Evolutionary conservation across 2,797 vertebrate genomes (phyloP), one percentile per base, ranked within the genome.

Genomic region (Hippopotamyrus pictus): DNA sequence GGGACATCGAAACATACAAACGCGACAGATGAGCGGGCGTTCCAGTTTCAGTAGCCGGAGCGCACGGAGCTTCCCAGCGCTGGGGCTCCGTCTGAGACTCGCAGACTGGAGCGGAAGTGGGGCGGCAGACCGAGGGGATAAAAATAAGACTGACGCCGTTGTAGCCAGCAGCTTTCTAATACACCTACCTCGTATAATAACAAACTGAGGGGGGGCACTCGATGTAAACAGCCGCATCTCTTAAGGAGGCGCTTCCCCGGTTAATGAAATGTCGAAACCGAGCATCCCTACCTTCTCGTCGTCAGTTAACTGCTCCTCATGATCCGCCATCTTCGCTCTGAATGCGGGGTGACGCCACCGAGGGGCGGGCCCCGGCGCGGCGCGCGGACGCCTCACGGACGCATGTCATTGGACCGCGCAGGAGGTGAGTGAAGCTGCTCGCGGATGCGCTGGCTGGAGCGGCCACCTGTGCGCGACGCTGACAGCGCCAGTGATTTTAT

Each of bases 311-410:
- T 94, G 96, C 95, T 95, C 96, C 91, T 96, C 95, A 93, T 94
- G 94, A 95, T 96, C 95, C 95, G 96, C 96, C 96, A 96, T 96
- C 95, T 96, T 96, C 95, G 94, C 95, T 95, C 94, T 93, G 94
- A 92, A 92, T 92, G 44, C 76, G 88, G 19, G 17, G 90, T 95
- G 94, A 96, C 95, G 95, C 96, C 95, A 96, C 2, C 65, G 83
- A 0, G 69, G 91, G 94, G 94, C 94, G 91, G 94, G 93, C 44
- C 88, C 73, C 86, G 29, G 9, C n/a, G 9, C 44, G 11, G 46
- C 54, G 3, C 25, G 53, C 29, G 85, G 85, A 53, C 53, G 51
- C 5, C 48, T 51, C 48, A 2, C 12, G 50, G 19, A 50, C 83
- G 83, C n/a, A 51, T 29, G 46, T 84, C n/a, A 84, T 84, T 84